A percentile compares a stretch with the other conserved stretches of the same genome.
Evolutionary conservation across 30 jellyfish, hydroid and myxozoan genomes (phyloP).

Genomic region (Sanderia malayensis): DNA sequence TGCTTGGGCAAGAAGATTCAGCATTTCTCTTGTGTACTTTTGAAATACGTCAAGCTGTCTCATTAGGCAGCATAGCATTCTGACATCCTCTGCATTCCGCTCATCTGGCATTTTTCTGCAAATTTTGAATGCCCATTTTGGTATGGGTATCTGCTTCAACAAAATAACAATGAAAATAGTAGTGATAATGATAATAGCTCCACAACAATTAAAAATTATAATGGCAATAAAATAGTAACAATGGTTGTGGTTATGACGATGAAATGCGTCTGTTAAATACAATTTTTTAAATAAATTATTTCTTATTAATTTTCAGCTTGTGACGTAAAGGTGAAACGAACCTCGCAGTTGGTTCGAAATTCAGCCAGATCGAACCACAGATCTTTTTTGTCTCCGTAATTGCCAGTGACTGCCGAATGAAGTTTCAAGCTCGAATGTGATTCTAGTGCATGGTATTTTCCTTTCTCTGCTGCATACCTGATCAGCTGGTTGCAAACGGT

Average conservation of each 20-base stretch:
- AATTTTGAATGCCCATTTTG: conserved; percentile 27
- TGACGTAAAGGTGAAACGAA: no score
- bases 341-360: conserved; percentile 46
- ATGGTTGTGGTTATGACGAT: no score
- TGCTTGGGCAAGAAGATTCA: conserved; percentile 44
- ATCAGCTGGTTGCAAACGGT: conserved; percentile 51
- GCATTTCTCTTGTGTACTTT: conserved; percentile 57
- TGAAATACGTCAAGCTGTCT: conserved; percentile 46
- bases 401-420: conserved; percentile 55
- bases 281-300: no score
- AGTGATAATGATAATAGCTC: no score
- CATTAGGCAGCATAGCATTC: conserved; percentile 55
- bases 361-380: conserved; percentile 39
- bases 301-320: no score
- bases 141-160: conserved; percentile 40
- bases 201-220: no score
- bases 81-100: conserved; percentile 35
- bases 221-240: no score
- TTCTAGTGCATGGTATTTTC: conserved; percentile 29
- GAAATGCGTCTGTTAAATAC: no score
- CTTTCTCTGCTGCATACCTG: conserved; percentile 50
- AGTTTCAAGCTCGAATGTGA: conserved; percentile 26
- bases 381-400: conserved; percentile 21
- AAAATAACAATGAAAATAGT: no score
- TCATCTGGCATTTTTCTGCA: conserved; percentile 36